A percentile compares a stretch with the other conserved stretches of the same genome.
Evolutionary conservation across 2,113 vertebrate species (phyloP).

Genomic region (Anseranas semipalmata): DNA sequence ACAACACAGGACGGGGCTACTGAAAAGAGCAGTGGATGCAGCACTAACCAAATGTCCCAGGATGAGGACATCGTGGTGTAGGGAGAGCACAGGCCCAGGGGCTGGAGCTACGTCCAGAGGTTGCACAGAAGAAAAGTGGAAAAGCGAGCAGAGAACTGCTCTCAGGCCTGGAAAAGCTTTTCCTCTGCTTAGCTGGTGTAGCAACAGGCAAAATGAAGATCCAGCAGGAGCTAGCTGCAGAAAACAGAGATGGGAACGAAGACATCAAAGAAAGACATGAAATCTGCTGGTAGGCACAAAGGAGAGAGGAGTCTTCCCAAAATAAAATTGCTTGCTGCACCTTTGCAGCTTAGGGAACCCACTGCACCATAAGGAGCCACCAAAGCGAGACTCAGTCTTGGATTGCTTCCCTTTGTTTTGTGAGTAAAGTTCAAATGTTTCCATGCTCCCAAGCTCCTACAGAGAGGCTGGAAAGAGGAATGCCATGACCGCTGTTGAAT

Average conservation of each 20-base stretch:
- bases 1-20: not conserved
- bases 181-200: not conserved
- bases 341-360: not conserved
- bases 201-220: not conserved
- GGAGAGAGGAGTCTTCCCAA: not conserved
- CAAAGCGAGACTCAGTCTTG: not conserved
- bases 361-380: not conserved
- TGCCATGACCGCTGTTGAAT: not conserved
- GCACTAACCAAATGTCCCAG: not conserved
- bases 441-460: slow-evolving; percentile 11
- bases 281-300: not conserved
- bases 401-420: not conserved
- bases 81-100: not conserved
- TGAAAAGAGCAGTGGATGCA: not conserved
- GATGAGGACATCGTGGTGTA: not conserved
- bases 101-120: not conserved
- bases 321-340: not conserved
- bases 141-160: not conserved
- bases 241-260: not conserved
- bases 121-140: not conserved
- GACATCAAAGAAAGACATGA: not conserved
- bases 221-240: not conserved
- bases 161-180: not conserved
- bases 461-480: slow-evolving; percentile 9
- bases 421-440: slow-evolving; percentile 3